phyloP scores from a whole-genome alignment of 2,888 invertebrate species.

The Melitaea athalia region DNA sequence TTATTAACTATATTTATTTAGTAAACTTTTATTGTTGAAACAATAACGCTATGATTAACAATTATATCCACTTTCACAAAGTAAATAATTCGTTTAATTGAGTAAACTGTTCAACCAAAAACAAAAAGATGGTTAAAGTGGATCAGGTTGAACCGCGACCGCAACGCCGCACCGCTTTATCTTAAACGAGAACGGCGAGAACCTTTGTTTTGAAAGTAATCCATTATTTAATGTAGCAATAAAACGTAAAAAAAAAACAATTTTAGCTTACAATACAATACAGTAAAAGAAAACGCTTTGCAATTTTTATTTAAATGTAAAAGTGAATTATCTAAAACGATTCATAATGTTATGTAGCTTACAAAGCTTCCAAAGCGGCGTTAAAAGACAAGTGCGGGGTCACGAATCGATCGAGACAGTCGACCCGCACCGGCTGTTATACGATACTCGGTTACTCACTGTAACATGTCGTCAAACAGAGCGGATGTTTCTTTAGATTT shows the following conservation, averaged over 20 bases:
- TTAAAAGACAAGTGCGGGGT: slow-evolving; percentile 68
- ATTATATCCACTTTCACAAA: slow-evolving; percentile 7
- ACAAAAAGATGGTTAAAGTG: slow-evolving; percentile 2
- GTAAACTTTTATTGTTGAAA: background rate
- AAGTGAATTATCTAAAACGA: slow-evolving; percentile 1
- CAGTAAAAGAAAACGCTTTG: background rate
- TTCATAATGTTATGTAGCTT: slow-evolving; percentile 2
- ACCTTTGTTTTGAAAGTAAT: background rate
- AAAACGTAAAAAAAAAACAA: background rate
- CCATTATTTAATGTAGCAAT: background rate
- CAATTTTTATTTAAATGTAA: background rate
- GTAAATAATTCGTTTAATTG: slow-evolving; percentile 2
- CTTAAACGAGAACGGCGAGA: background rate
- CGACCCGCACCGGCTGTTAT: slow-evolving; percentile 35
- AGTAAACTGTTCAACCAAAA: slow-evolving; percentile 10
- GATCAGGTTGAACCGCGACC: slow-evolving; percentile 5
- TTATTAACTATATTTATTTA: no score
- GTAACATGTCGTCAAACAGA: slow-evolving; percentile 32
- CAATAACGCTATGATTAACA: background rate
- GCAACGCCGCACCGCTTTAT: background rate
- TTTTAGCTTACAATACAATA: background rate
- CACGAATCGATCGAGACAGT: slow-evolving; percentile 69
- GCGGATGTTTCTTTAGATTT: slow-evolving; percentile 31
- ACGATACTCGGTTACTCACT: slow-evolving; percentile 32
- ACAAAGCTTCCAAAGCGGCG: slow-evolving; percentile 38